Evolutionary conservation across 2,888 invertebrate species (phyloP).

Genomic region (Quadroppia sp.): DNA sequence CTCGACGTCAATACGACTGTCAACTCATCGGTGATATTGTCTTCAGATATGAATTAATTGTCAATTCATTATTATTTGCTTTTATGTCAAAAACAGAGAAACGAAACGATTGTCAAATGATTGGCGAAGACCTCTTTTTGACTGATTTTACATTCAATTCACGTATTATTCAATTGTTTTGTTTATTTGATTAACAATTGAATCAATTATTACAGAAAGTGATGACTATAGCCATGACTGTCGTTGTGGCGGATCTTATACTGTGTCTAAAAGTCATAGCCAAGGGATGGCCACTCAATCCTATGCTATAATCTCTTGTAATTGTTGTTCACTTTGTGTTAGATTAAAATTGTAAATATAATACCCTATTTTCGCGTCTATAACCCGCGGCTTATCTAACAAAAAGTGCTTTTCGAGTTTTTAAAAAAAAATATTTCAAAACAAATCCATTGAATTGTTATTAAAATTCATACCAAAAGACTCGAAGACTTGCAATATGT

Average conservation of each 20-base stretch:
- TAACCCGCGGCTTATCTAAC: too few species aligned
- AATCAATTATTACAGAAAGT: background rate
- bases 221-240: slow-evolving; percentile 21
- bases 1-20: slow-evolving; percentile 34
- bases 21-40: slow-evolving; percentile 34
- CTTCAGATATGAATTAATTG: background rate
- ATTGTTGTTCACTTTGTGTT: slow-evolving; percentile 39
- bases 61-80: background rate
- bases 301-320: slow-evolving; percentile 31
- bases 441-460: background rate
- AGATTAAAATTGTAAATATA: slow-evolving; percentile 18
- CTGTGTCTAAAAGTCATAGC: background rate
- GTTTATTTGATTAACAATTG: background rate
- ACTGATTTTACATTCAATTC: slow-evolving; percentile 22
- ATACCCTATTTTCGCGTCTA: too few species aligned
- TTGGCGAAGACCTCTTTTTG: slow-evolving; percentile 24
- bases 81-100: background rate
- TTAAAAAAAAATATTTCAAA: slow-evolving; percentile 3
- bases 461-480: too few species aligned
- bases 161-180: background rate
- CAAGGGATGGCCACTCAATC: background rate
- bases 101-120: slow-evolving; percentile 3
- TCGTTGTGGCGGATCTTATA: slow-evolving; percentile 41
- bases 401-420: too few species aligned
- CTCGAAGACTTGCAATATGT: too few species aligned